These are phyloP conservation scores for Drosophila tristis DNA, from an alignment of 1,140 invertebrate genomes.

Conservation along the genomic window DNA sequence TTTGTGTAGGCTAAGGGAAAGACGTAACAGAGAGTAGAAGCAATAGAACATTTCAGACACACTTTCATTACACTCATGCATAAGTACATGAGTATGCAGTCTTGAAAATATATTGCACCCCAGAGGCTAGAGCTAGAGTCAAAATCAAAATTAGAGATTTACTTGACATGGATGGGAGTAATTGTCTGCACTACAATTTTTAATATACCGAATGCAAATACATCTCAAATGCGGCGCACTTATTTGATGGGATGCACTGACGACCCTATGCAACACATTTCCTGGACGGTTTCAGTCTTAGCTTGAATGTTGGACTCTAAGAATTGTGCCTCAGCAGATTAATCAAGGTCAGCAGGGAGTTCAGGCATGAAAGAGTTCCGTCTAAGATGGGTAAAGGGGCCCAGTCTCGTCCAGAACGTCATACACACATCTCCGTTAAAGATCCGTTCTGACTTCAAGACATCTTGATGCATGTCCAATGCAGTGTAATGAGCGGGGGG, in stretches of 20 bases:
- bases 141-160: constrained; percentile 44
- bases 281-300: constrained; percentile 24
- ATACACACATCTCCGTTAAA: constrained; percentile 5
- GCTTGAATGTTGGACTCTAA: constrained; percentile 9
- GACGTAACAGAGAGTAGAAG: constrained; percentile 22
- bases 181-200: constrained; percentile 43
- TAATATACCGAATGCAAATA: constrained; percentile 31
- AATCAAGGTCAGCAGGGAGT: constrained; percentile 73
- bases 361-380: constrained; percentile 64
- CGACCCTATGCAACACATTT: constrained; percentile 68
- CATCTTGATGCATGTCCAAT: constrained; percentile 76
- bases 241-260: constrained; percentile 46
- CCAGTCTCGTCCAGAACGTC: constrained; percentile 1
- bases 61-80: constrained; percentile 68
- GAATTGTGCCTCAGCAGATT: constrained; percentile 45
- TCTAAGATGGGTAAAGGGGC: constrained; percentile 25
- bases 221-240: constrained; percentile 63
- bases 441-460: constrained; percentile 44
- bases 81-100: neutral
- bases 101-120: constrained; percentile 69
- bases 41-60: constrained; percentile 59
- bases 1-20: constrained; percentile 26
- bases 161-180: constrained; percentile 16
- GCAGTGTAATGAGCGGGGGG: constrained; percentile 78
- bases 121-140: constrained; percentile 28